These are phyloP conservation scores for Accipiter cooperii DNA, from an alignment of 2,113 vertebrate genomes.

Conservation along the genomic window DNA sequence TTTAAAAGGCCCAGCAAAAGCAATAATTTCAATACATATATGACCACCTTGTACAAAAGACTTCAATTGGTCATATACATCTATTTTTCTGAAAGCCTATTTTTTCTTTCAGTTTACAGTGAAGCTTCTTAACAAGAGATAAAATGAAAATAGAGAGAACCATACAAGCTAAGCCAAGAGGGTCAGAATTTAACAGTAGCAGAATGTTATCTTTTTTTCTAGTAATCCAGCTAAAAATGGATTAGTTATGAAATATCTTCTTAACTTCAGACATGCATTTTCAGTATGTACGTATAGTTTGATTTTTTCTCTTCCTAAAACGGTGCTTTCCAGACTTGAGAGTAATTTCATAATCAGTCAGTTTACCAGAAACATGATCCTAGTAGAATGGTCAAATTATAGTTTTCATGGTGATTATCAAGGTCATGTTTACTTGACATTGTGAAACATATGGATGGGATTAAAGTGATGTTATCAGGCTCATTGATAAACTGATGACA, in stretches of 20 bases:
- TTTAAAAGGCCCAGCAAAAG: neutral
- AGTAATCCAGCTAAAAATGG: neutral
- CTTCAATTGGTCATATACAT: neutral
- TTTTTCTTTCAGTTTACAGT: neutral
- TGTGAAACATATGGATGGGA: neutral
- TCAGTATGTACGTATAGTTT: neutral
- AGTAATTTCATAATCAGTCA: neutral
- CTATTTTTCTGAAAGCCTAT: neutral
- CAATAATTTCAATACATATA: neutral
- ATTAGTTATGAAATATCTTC: neutral
- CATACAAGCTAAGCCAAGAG: neutral
- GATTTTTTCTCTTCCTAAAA: neutral
- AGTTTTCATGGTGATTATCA: neutral
- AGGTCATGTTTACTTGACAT: neutral
- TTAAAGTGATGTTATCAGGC: neutral
- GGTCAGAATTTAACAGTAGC: neutral
- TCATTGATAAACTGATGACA: neutral
- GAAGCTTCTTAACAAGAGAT: neutral
- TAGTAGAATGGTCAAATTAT: neutral
- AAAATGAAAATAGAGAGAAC: neutral
- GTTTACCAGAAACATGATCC: neutral
- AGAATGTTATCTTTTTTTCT: neutral
- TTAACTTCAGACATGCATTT: neutral
- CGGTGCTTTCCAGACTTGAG: neutral
- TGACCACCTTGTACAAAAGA: neutral